A percentile compares a stretch with the other conserved stretches of the same genome.
These are phyloP conservation scores for Agrochola litura DNA, from an alignment of 2,888 invertebrate species.

Conservation along the genomic window DNA sequence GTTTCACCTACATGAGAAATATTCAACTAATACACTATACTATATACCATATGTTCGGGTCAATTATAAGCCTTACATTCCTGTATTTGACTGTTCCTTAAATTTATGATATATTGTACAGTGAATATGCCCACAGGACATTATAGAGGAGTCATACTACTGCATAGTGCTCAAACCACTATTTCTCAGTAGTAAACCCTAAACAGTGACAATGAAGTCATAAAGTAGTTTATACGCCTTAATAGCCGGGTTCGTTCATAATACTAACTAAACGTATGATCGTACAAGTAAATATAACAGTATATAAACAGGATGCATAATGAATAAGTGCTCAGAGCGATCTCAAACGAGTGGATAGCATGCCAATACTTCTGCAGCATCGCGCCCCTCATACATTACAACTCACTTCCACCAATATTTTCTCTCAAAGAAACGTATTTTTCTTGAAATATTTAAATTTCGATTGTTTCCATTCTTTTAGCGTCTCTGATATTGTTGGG, in stretches of 20 bases:
- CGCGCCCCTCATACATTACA: slow-evolving; percentile 47
- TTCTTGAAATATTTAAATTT: slow-evolving; percentile 87
- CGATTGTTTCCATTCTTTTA: slow-evolving; percentile 86
- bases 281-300: slow-evolving; percentile 45
- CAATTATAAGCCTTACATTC: neutral
- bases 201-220: slow-evolving; percentile 57
- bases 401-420: slow-evolving; percentile 75
- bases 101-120: slow-evolving; percentile 8
- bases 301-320: slow-evolving; percentile 39
- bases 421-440: slow-evolving; percentile 73
- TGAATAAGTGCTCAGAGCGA: slow-evolving; percentile 48
- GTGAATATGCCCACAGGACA: slow-evolving; percentile 1
- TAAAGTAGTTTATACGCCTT: slow-evolving; percentile 56
- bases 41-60: no score
- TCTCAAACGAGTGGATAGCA: slow-evolving; percentile 49
- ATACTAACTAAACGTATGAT: slow-evolving; percentile 49
- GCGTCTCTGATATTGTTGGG: slow-evolving; percentile 83
- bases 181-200: slow-evolving; percentile 2
- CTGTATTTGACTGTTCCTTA: neutral
- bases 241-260: slow-evolving; percentile 31
- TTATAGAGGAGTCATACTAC: neutral
- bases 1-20: no score
- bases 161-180: neutral
- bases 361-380: slow-evolving; percentile 29
- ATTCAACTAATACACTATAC: no score